These are phyloP conservation scores for rat (Rattus norvegicus) DNA, from an alignment of 2,113 vertebrate species.

Conservation along the genomic window GRCr8 NC_086022.1:106903501-106904000, in stretches of 20 bases:
- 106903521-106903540: not conserved
- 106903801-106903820: not conserved
- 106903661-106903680: not conserved
- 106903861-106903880: not conserved
- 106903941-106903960: slow-evolving; percentile 64
- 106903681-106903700: not conserved
- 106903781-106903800: not conserved
- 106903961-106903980: slow-evolving; percentile 61
- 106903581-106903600: not conserved
- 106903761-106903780: too few species aligned
- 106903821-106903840: not conserved
- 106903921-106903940: not conserved
- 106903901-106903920: not conserved
- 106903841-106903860: not conserved
- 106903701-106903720: not conserved
- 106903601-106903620: not conserved
- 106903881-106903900: slow-evolving; percentile 44
- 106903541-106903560: not conserved
- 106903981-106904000: not conserved
- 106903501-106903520: not conserved
- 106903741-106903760: not conserved
- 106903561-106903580: not conserved
- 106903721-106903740: not conserved
- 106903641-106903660: not conserved
- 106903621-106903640: not conserved